Evolutionary conservation across 2,797 vertebrate species (phyloP).

Genomic region (Pipistrellus pipistrellus): DNA sequence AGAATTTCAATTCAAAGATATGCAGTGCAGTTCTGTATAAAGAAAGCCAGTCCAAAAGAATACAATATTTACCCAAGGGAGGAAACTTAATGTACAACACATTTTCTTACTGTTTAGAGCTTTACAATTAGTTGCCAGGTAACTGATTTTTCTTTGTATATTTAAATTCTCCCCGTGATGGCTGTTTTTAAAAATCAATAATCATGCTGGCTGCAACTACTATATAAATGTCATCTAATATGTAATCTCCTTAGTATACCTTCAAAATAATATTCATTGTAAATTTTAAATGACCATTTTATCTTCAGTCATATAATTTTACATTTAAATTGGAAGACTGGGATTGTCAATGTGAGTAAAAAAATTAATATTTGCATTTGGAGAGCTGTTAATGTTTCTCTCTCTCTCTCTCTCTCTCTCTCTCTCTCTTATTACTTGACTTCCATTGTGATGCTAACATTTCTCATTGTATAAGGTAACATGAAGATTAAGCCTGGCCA

Average conservation of each 20-base stretch:
- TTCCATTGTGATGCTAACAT: not conserved
- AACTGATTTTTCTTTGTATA: not conserved
- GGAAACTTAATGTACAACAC: not conserved
- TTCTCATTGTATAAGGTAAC: not conserved
- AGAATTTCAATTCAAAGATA: constrained; percentile 23
- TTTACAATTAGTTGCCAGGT: not conserved
- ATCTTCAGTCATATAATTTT: not conserved
- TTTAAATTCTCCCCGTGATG: not conserved
- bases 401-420: not conserved
- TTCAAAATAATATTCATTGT: not conserved
- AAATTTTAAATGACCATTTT: not conserved
- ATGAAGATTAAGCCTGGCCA: not conserved
- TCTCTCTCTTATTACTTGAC: not conserved
- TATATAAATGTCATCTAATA: not conserved
- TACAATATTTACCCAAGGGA: not conserved
- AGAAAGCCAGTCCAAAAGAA: not conserved
- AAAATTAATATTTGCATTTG: not conserved
- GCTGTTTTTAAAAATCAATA: constrained; percentile 26
- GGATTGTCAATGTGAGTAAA: not conserved
- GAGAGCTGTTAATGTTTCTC: not conserved
- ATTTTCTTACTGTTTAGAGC: not conserved
- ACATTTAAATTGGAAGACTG: not conserved
- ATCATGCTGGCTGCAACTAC: not conserved
- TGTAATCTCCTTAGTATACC: not conserved
- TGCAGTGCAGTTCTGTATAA: not conserved